Conservation (phyloP, 1,140 invertebrate genomes). For the Coenobita brevimanus region DNA sequence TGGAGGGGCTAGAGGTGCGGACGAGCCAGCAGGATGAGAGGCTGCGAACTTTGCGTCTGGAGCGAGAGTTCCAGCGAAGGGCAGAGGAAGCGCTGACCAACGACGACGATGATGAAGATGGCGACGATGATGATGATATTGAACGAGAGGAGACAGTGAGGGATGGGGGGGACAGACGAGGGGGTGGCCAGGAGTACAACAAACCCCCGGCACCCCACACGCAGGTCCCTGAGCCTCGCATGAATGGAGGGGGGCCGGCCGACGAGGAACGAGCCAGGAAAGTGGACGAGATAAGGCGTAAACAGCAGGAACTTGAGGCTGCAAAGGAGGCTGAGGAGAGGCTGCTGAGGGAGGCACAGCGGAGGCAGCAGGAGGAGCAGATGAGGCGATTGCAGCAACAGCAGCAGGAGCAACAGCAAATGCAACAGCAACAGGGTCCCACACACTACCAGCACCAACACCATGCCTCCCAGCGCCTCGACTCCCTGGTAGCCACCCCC, state of each 20-base stretch:
- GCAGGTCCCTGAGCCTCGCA: conserved; percentile 22
- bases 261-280: conserved; percentile 76
- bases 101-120: conserved; percentile 84
- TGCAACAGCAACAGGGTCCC: conserved; percentile 65
- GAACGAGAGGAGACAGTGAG: background rate
- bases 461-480: conserved; percentile 73
- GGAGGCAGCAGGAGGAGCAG: conserved; percentile 71
- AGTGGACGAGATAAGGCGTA: conserved; percentile 75
- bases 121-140: conserved; percentile 71
- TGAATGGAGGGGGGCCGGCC: conserved; percentile 70
- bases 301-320: conserved; percentile 72
- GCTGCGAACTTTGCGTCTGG: conserved; percentile 85
- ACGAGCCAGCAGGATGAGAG: conserved; percentile 90
- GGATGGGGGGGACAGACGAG: background rate
- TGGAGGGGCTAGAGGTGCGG: conserved; percentile 80
- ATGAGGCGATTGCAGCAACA: conserved; percentile 68
- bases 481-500: conserved; percentile 77
- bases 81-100: conserved; percentile 84
- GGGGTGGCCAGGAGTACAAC: conserved; percentile 27
- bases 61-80: conserved; percentile 90
- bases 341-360: conserved; percentile 72
- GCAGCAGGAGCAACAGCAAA: conserved; percentile 70
- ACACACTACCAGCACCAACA: conserved; percentile 69
- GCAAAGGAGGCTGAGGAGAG: conserved; percentile 72
- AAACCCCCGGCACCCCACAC: background rate